A percentile compares a stretch with the other conserved stretches of the same genome.
Conservation (phyloP, 1,140 invertebrate species). For the Bombus terrestris region DNA sequence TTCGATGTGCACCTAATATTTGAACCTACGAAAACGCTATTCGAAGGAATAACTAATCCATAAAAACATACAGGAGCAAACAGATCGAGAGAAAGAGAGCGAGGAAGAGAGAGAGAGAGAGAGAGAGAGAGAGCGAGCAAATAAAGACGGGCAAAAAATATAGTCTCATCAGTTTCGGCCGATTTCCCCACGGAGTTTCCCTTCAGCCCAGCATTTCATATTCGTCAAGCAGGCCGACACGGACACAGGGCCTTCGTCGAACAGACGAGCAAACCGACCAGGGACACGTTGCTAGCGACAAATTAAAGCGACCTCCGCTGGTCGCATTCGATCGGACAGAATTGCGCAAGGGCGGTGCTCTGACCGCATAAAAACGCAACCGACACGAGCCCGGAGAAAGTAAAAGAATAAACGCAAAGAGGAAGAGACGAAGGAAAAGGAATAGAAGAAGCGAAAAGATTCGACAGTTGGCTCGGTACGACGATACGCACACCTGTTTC, state of each 20-base stretch:
- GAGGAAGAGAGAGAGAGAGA: too few relatives aligned
- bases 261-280: too few relatives aligned
- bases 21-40: too few relatives aligned
- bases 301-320: slow-evolving; percentile 53
- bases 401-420: too few relatives aligned
- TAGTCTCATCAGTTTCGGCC: slow-evolving; percentile 58
- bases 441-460: not conserved
- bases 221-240: slow-evolving; percentile 47
- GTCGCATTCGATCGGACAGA: slow-evolving; percentile 15
- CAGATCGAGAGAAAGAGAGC: too few relatives aligned
- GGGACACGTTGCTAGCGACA: slow-evolving; percentile 38
- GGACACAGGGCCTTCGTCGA: not conserved
- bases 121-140: too few relatives aligned
- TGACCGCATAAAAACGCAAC: too few relatives aligned
- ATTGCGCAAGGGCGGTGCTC: not conserved
- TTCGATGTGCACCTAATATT: too few relatives aligned
- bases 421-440: not conserved
- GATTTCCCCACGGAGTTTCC: slow-evolving; percentile 60
- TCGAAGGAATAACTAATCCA: too few relatives aligned
- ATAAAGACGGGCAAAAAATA: slow-evolving; percentile 14
- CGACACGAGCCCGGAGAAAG: too few relatives aligned
- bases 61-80: too few relatives aligned
- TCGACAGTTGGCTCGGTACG: slow-evolving; percentile 20
- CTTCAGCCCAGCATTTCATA: slow-evolving; percentile 52
- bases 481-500: slow-evolving; percentile 76